Evolutionary conservation across 23 tunicate species (phyloP).

Genomic region (Aplidium turbinatum): DNA sequence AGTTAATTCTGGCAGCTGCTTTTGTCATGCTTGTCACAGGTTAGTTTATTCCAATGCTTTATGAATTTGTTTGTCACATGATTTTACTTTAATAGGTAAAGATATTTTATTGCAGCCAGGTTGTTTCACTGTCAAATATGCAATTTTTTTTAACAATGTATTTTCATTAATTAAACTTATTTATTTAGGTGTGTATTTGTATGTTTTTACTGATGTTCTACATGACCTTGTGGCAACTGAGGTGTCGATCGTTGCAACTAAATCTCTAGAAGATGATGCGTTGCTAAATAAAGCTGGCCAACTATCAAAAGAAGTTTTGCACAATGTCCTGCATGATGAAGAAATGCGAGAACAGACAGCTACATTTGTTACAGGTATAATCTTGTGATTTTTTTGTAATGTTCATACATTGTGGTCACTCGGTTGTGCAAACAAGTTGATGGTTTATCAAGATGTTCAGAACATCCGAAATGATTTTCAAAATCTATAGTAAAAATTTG

Average conservation of each 20-base stretch:
- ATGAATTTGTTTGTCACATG: too few species aligned
- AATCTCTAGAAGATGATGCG: conserved; percentile 55
- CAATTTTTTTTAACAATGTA: too few species aligned
- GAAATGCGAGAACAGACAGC: conserved; percentile 29
- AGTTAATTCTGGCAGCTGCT: too few species aligned
- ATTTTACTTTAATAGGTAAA: too few species aligned
- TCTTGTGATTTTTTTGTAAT: too few species aligned
- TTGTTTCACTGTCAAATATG: too few species aligned
- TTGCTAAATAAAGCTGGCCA: conserved; percentile 48
- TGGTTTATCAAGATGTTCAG: too few species aligned
- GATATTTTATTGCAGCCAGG: too few species aligned
- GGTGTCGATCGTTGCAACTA: conserved; percentile 68
- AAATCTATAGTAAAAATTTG: not conserved
- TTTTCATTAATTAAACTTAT: too few species aligned
- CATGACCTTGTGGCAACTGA: conserved; percentile 50
- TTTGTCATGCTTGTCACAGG: too few species aligned
- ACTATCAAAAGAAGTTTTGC: conserved; percentile 50
- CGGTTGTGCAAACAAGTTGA: not conserved
- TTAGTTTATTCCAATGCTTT: too few species aligned
- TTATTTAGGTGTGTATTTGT: conserved; percentile 30
- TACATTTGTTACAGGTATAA: conserved; percentile 47
- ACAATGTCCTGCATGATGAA: conserved; percentile 53
- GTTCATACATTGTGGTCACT: not conserved
- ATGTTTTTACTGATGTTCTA: conserved; percentile 51
- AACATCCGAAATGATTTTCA: not conserved